Conservation (phyloP, 2,888 invertebrate species). For the Argyresthia albistria region DNA sequence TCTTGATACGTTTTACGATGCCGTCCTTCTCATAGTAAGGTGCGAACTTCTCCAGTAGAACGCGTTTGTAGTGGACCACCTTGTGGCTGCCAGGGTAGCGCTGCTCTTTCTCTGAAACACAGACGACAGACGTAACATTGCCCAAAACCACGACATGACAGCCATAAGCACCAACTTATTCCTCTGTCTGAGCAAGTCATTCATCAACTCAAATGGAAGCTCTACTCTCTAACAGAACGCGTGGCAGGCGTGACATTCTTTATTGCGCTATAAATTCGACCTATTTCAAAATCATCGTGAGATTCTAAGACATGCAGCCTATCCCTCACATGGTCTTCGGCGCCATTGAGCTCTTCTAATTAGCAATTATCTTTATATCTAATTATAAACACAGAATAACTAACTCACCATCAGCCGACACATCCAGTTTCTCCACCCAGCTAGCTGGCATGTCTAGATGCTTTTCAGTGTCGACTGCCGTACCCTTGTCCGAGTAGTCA, state of each 20-base stretch:
- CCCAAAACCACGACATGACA: too few relatives aligned
- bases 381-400: background rate
- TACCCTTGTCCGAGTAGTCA: constrained; percentile 42
- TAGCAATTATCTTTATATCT: background rate
- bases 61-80: constrained; percentile 79
- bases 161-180: too few relatives aligned
- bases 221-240: too few relatives aligned
- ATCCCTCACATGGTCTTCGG: too few relatives aligned
- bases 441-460: constrained; percentile 83
- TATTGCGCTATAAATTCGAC: too few relatives aligned
- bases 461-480: constrained; percentile 72
- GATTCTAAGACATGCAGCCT: too few relatives aligned
- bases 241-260: too few relatives aligned
- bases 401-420: constrained; percentile 66
- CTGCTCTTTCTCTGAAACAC: constrained; percentile 68
- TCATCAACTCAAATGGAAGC: too few relatives aligned
- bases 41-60: constrained; percentile 82
- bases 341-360: background rate
- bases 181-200: too few relatives aligned
- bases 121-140: background rate
- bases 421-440: constrained; percentile 80
- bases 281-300: background rate
- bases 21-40: constrained; percentile 84
- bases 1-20: constrained; percentile 74
- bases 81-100: constrained; percentile 84